Base-by-base conservation (phyloP, 2,888 invertebrate species). In the Lumbricus terrestris region DNA sequence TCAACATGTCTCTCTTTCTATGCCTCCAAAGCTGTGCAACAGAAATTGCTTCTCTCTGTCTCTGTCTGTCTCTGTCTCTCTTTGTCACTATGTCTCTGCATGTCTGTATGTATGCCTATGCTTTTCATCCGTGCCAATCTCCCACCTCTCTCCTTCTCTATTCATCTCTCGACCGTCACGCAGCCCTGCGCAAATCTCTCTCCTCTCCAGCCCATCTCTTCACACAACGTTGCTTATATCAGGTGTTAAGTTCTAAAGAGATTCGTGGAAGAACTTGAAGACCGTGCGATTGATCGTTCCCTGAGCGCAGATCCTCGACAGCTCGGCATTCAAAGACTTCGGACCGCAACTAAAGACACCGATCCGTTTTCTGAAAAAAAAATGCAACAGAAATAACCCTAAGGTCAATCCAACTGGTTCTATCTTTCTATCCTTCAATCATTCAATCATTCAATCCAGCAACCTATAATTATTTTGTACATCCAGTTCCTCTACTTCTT, bases 331-430 rank as follows among this genome's bases (percentile, higher is more conserved):
- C 16, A 90, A 83, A 11, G 89, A 85, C 40, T 89, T 89, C 1
- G 90, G 88, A 23, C 90, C 90, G 35, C 90, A 90, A 18, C 89
- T 88, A 54, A 90, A 90, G 18, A 83, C 89, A 18, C 89, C 90
- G 3, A 90, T 40, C 16, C 40, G 40, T n/a, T 40, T 35, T 42
- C 90, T 90, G 83, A 18, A 83, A 54, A n/a, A n/a, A n/a, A 29
- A n/a, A n/a, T 8, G 4, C 16, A 40, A 40, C 69, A 69, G 16
- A 29, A 8, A 16, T n/a, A 69, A 20, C 20, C 11, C 4, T 23
- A 29, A 23, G 3, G 23, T 23, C 69, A n/a, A 5, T 69, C 69
- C 2, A 29, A 1, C 15, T 20, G 11, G 40, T 40, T 40, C 40
- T 40, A 11, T 40, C 40, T 40, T 40, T 40, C 40, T 11, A 15